These are phyloP conservation scores for Sympetrum striolatum DNA, from an alignment of 2,888 invertebrate genomes.

Conservation along the genomic window DNA sequence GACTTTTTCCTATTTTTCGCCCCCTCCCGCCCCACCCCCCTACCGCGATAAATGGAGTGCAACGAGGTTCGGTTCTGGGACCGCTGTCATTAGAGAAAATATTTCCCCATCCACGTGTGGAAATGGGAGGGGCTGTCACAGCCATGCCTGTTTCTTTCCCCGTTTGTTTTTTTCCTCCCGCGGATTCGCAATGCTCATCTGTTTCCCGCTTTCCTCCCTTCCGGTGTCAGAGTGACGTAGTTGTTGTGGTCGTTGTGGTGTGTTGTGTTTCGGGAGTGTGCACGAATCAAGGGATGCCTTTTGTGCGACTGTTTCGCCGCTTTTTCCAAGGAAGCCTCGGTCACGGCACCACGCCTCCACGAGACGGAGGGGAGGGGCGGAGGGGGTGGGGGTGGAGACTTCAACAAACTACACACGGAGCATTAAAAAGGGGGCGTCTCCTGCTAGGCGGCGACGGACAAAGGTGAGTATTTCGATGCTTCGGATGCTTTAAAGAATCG, in stretches of 20 bases:
- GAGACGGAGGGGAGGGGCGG: neutral
- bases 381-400: neutral
- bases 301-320: neutral
- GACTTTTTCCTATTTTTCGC: constrained; percentile 45
- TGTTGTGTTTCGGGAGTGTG: neutral
- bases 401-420: neutral
- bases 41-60: neutral
- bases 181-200: neutral
- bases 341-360: neutral
- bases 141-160: neutral
- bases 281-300: neutral
- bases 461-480: neutral
- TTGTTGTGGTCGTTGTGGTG: neutral
- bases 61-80: neutral
- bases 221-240: neutral
- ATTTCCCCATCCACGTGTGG: neutral
- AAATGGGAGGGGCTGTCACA: neutral
- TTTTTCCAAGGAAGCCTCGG: neutral
- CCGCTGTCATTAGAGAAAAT: neutral
- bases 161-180: neutral
- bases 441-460: neutral
- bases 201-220: neutral
- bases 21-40: neutral
- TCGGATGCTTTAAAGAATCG: neutral
- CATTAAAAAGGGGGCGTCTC: neutral